Evolutionary conservation across 2,113 vertebrate genomes (phyloP), one percentile per base, ranked within the genome.

Genomic region (Anarrhichthys ocellatus): DNA sequence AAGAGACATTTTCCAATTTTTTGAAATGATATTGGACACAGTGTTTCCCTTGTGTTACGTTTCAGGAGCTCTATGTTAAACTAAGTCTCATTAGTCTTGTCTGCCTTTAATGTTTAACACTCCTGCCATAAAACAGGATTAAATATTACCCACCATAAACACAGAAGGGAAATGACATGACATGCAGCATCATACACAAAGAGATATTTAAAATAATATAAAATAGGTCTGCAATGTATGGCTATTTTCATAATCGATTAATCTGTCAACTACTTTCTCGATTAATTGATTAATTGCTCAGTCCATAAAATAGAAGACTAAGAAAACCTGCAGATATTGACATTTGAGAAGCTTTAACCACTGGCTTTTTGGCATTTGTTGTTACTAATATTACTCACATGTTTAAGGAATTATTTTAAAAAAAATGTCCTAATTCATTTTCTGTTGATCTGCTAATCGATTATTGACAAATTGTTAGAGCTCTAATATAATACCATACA

Each of bases 61-160:
- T 5, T 3, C 20, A 58, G 32, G 42, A 83, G 22, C 48, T 73
- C 10, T 34, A 36, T 67, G 66, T 65, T 71, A 29, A 29, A 24
- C 20, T 69, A 64, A 52, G 72, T 82, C 58, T 62, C 34, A 50
- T 71, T 40, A 3, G 9, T 48, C 64, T 65, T 44, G 56, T 65
- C 22, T 40, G 24, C 34, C 20, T 52, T 18, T 7, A 34, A 67
- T 38, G 18, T 56, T 50, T 48, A 66, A 34, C 20, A 6, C n/a
- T 58, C 22, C 22, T 22, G 50, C 50, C 50, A 52, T 52, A 22
- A 52, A 52, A 52, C 50, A 7, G 50, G 50, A 52, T 9, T 6
- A 11, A 42, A 27, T 36, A 2, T 8, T 38, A 59, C 20, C 14
- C 42, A 11, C 29, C 32, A 72, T 27, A 73, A 78, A 82, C 8